Base-by-base conservation (phyloP, 2,113 vertebrate species). In the Cochlearius cochlearius region DNA sequence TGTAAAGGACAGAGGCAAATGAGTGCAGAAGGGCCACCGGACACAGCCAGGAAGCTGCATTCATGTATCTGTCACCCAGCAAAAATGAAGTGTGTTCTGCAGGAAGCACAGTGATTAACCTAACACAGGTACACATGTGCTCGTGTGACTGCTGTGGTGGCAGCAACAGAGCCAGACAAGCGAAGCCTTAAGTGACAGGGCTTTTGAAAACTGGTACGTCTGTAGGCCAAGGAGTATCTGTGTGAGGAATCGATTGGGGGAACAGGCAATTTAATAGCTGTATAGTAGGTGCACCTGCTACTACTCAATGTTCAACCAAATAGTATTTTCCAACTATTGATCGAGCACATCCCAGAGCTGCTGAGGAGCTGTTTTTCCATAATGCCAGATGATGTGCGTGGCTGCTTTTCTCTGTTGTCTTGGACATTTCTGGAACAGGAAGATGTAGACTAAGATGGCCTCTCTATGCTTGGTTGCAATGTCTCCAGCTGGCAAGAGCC, bases 271-370 rank as follows among this genome's bases (percentile, higher is more conserved):
- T 96, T 96, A 97, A 97, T 97, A 95, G 86, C 86, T 87, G 80
- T 8, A 9, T 55, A 69, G 67, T 45, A 86, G 69, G 62, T 91
- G 97, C 97, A 97, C 95, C 96, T 97, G 97, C 96, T 95, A 85
- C 97, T 93, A 21, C 86, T 92, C 86, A 76, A 60, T 90, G 86
- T 58, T 64, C 32, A 67, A 66, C 80, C 45, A 63, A 89, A 82
- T 27, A 76, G 86, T 91, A 19, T 94, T 92, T 94, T 60, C 76
- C 36, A 96, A 6, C 77, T 94, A 96, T 97, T 95, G 94, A 97
- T 90, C 39, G n/a, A 92, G 86, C 47, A 34, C 52, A 81, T 58
- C 92, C 91, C 92, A 49, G 53, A 79, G 86, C 77, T 95, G 73
- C 86, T 59, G 49, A 87, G 56, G 58, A 81, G 41, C 52, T 85